These are phyloP conservation scores for Chrysodeixis includens DNA, from an alignment of 2,888 invertebrate species.

Conservation along the genomic window DNA sequence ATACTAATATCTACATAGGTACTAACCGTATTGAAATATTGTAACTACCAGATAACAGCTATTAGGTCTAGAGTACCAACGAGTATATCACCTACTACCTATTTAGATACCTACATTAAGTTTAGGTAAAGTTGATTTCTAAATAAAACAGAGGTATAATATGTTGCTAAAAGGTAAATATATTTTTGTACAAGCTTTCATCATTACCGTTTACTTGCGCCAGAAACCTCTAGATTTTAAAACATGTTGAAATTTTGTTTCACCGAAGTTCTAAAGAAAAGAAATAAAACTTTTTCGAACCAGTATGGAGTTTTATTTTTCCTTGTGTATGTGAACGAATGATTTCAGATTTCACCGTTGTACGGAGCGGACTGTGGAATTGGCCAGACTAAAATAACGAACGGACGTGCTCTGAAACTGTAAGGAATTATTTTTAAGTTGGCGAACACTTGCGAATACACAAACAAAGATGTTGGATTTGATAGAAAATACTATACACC, in stretches of 20 bases:
- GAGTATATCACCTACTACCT: no score
- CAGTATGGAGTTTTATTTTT: conserved; percentile 60
- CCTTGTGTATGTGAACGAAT: conserved; percentile 57
- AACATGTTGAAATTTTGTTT: conserved; percentile 18
- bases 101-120: no score
- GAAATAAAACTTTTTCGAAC: conserved; percentile 52
- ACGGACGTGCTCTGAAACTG: conserved; percentile 82
- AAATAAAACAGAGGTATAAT: neutral
- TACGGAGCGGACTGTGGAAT: conserved; percentile 75
- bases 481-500: conserved; percentile 39
- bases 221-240: neutral
- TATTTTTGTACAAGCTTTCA: neutral
- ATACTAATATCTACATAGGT: conserved; percentile 1
- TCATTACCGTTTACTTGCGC: neutral
- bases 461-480: conserved; percentile 60
- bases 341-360: conserved; percentile 74
- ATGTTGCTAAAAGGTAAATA: neutral
- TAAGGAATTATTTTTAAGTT: conserved; percentile 81
- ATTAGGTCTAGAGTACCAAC: no score
- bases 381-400: conserved; percentile 82
- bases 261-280: conserved; percentile 38
- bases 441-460: conserved; percentile 59
- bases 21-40: no score
- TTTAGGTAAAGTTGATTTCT: neutral
- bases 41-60: no score